Evolutionary conservation across 2,113 vertebrate genomes (phyloP).

Genomic region (Pachycephala philippinensis): DNA sequence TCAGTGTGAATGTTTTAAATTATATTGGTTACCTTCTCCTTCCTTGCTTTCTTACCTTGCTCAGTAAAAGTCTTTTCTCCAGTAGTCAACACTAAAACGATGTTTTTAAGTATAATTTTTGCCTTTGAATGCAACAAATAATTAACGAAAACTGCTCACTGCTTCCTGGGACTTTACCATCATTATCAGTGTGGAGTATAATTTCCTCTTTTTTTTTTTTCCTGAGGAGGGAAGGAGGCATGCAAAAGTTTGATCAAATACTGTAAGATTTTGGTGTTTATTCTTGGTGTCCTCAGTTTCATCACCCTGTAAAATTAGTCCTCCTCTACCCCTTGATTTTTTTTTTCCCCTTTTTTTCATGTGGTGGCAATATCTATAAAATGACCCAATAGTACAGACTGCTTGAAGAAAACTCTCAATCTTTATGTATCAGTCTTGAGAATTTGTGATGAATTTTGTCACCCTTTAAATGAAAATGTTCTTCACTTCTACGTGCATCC

Average conservation of each 20-base stretch:
- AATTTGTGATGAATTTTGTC: background rate
- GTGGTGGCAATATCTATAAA: background rate
- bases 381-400: background rate
- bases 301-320: background rate
- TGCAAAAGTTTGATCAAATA: background rate
- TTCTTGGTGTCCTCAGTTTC: background rate
- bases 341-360: background rate
- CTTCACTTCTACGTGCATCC: background rate
- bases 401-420: background rate
- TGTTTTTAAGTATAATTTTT: background rate
- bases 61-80: background rate
- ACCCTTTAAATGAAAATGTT: background rate
- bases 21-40: background rate
- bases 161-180: background rate
- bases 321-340: background rate
- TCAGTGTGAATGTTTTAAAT: background rate
- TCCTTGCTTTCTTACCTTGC: background rate
- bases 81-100: background rate
- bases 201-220: background rate
- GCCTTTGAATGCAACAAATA: background rate
- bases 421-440: background rate
- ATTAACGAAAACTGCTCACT: background rate
- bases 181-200: background rate
- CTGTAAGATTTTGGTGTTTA: background rate
- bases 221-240: background rate